These are phyloP conservation scores for Chelonus formosanus DNA, from an alignment of 2,888 invertebrate species.

Conservation along the genomic window DNA sequence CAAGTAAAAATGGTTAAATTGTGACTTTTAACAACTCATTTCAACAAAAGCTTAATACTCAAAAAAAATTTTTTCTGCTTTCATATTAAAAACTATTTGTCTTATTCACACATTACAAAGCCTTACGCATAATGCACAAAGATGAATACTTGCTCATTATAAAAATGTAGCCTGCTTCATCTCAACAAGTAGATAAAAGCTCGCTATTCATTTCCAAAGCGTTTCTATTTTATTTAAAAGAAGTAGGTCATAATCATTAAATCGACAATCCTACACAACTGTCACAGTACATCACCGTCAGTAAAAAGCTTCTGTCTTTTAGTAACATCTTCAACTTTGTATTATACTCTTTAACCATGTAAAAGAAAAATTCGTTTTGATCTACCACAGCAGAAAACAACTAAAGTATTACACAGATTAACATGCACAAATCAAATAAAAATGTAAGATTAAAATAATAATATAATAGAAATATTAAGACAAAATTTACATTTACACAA, in stretches of 20 bases:
- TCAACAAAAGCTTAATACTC: background rate
- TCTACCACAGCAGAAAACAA: constrained; percentile 10
- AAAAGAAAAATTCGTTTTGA: constrained; percentile 10
- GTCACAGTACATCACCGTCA: background rate
- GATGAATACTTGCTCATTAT: constrained; percentile 28
- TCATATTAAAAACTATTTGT: constrained; percentile 9
- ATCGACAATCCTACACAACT: constrained; percentile 28
- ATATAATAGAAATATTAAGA: constrained; percentile 1
- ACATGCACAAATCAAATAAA: too few species aligned
- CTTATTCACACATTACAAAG: background rate
- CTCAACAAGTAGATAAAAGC: constrained; percentile 53
- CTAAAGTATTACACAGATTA: background rate
- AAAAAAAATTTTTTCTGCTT: background rate
- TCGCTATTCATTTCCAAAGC: constrained; percentile 44
- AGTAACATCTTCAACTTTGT: constrained; percentile 10
- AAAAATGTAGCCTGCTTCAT: constrained; percentile 39
- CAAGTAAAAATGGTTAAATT: background rate
- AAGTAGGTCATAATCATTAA: constrained; percentile 59
- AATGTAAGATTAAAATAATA: background rate
- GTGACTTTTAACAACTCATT: constrained; percentile 2
- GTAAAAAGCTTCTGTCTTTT: background rate
- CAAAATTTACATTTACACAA: background rate
- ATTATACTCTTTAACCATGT: background rate
- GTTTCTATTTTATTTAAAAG: constrained; percentile 43
- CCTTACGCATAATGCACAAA: constrained; percentile 11